Evolutionary conservation across 2,888 invertebrate species (phyloP).

Genomic region (Mimachlamys varia): DNA sequence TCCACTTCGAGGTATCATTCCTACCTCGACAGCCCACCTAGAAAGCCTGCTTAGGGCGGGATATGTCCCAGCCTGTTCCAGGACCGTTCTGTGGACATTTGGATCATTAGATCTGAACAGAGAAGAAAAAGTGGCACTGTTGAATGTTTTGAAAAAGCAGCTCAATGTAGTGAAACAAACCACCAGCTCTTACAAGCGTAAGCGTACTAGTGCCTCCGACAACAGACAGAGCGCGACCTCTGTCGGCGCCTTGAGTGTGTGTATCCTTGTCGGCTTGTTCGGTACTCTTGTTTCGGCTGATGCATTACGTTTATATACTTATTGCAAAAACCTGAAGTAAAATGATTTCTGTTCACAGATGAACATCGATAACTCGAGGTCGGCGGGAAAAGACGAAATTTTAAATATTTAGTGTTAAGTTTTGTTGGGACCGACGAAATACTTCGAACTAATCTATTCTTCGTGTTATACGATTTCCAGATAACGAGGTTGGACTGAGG

Average conservation of each 20-base stretch:
- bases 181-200: background rate
- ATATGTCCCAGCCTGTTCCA: background rate
- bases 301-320: background rate
- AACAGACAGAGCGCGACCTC: background rate
- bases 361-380: too few relatives aligned
- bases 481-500: too few relatives aligned
- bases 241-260: background rate
- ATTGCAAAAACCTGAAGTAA: background rate
- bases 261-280: background rate
- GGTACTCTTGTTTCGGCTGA: background rate
- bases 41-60: background rate
- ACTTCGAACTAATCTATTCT: too few relatives aligned
- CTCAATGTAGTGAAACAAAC: background rate
- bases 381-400: too few relatives aligned
- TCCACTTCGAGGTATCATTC: background rate
- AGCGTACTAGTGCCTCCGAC: background rate
- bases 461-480: too few relatives aligned
- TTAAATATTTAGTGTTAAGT: too few relatives aligned
- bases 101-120: background rate
- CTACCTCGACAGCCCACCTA: background rate
- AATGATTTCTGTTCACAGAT: too few relatives aligned
- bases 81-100: background rate
- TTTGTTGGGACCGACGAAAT: too few relatives aligned
- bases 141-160: background rate
- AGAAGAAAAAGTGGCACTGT: background rate